phyloP scores from a whole-genome alignment of 2,888 invertebrate genomes.

The Alentia gelatinosa region DNA sequence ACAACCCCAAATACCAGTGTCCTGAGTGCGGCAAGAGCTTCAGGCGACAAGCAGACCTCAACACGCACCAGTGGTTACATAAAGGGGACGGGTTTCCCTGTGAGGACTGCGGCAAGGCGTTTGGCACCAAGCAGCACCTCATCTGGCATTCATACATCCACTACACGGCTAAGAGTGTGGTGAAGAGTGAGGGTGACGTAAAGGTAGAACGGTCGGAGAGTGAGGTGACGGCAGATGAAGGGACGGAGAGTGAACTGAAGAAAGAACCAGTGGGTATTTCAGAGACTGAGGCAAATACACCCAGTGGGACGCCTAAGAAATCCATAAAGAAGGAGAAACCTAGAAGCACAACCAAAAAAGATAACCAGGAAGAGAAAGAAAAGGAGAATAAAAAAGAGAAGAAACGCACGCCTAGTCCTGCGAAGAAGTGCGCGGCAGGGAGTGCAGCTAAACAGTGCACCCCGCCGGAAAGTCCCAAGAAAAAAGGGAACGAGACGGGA shows the following conservation, averaged over 20 bases:
- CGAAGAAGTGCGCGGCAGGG: background rate
- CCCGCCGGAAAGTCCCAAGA: background rate
- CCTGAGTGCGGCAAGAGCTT: slow-evolving; percentile 27
- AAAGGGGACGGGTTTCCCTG: slow-evolving; percentile 30
- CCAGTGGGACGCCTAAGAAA: background rate
- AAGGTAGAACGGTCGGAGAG: background rate
- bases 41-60: background rate
- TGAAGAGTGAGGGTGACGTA: background rate
- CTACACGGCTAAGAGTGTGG: background rate
- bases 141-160: slow-evolving; percentile 38
- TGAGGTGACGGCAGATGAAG: background rate
- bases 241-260: background rate
- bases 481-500: background rate
- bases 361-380: background rate
- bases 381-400: background rate
- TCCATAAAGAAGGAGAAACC: background rate
- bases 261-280: background rate
- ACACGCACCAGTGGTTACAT: slow-evolving; percentile 26
- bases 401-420: background rate
- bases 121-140: slow-evolving; percentile 41
- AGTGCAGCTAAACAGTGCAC: background rate
- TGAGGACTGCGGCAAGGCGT: slow-evolving; percentile 35
- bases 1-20: slow-evolving; percentile 32
- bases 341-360: background rate
- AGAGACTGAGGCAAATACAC: background rate